Conservation (phyloP, 30 jellyfish, hydroid and myxozoan genomes). For the Sanderia malayensis region DNA sequence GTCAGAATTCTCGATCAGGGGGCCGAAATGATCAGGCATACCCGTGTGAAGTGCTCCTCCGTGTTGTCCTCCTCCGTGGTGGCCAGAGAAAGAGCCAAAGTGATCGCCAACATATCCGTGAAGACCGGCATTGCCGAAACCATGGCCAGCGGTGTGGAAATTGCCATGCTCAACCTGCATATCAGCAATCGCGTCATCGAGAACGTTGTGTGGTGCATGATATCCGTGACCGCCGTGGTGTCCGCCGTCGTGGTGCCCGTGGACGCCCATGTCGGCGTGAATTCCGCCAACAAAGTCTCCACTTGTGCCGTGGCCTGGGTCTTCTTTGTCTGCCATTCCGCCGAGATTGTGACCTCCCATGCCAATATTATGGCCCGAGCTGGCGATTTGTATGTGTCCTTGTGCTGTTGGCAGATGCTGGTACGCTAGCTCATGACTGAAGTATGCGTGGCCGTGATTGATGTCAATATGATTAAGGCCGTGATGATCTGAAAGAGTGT, state of each 20-base stretch:
- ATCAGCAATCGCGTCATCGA: constrained; percentile 4
- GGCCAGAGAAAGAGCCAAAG: constrained; percentile 27
- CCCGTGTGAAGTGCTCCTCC: constrained; percentile 17
- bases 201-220: constrained; percentile 17
- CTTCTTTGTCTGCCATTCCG: constrained; percentile 43
- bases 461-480: constrained; percentile 39
- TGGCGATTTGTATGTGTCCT: constrained; percentile 64
- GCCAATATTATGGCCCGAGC: constrained; percentile 58
- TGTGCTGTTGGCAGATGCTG: constrained; percentile 62
- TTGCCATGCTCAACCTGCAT: neutral
- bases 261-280: constrained; percentile 73
- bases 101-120: constrained; percentile 51
- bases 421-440: constrained; percentile 46
- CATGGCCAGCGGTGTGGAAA: constrained; percentile 1
- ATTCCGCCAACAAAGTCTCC: constrained; percentile 69
- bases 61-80: neutral
- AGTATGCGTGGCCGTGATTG: constrained; percentile 36
- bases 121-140: constrained; percentile 17
- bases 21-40: constrained; percentile 60
- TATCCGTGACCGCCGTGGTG: constrained; percentile 46
- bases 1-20: constrained; percentile 33
- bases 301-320: constrained; percentile 25
- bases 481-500: neutral
- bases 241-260: constrained; percentile 33
- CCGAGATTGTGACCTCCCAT: constrained; percentile 67